Evolutionary conservation across 2,888 invertebrate species (phyloP).

Genomic region (Myopa tessellatipennis): DNA sequence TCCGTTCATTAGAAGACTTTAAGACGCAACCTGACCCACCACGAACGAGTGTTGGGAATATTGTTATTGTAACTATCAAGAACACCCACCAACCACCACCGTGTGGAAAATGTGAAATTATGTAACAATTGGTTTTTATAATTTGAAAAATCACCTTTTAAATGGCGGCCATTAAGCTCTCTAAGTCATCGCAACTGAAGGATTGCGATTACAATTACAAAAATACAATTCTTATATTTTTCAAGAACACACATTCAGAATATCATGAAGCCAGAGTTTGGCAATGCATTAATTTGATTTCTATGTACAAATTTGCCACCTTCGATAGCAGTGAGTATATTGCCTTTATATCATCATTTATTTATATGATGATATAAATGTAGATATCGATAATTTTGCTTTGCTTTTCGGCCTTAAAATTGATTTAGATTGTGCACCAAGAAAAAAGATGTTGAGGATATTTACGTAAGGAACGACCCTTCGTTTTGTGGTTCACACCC

Average conservation of each 20-base stretch:
- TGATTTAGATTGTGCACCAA: neutral
- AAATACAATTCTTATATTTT: neutral
- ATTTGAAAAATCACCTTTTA: neutral
- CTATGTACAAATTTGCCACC: neutral
- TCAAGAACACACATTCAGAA: neutral
- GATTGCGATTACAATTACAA: neutral
- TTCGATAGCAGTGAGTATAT: too few species aligned
- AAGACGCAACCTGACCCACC: neutral
- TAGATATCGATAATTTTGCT: too few species aligned
- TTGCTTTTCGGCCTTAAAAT: neutral
- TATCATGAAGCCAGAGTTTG: neutral
- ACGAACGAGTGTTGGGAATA: neutral
- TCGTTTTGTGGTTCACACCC: constrained; percentile 14
- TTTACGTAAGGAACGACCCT: constrained; percentile 7
- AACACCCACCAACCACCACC: neutral
- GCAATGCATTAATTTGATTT: neutral
- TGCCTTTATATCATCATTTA: too few species aligned
- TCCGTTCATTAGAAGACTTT: too few species aligned
- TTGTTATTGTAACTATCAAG: neutral
- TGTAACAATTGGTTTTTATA: neutral
- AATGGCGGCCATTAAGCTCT: neutral
- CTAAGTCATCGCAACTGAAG: neutral
- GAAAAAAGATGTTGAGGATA: neutral
- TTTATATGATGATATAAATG: neutral
- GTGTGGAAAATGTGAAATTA: neutral